phyloP scores from a whole-genome alignment of 2,113 vertebrate genomes.

The Mastomys natalensis region DNA sequence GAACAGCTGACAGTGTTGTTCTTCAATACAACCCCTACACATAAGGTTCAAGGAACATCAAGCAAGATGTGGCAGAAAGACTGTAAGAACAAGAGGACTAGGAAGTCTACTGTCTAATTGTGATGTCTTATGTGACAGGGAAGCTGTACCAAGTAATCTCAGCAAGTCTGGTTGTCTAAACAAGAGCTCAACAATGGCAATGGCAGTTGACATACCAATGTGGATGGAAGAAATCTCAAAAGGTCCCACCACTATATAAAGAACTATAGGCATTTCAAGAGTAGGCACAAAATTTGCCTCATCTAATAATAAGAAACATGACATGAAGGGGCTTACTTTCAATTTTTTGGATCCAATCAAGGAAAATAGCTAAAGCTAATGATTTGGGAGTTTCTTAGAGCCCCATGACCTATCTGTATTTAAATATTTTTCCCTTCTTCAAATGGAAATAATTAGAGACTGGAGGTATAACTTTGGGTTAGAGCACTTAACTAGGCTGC shows the following conservation, averaged over 20 bases:
- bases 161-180: background rate
- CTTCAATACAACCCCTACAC: background rate
- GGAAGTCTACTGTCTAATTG: background rate
- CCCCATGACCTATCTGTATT: background rate
- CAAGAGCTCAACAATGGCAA: background rate
- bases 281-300: background rate
- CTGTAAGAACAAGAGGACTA: background rate
- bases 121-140: too few relatives aligned
- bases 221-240: background rate
- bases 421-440: background rate
- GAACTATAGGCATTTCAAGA: background rate
- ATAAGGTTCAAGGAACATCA: background rate
- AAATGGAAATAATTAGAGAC: background rate
- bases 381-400: background rate
- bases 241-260: background rate
- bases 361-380: background rate
- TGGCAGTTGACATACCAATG: background rate
- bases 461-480: background rate
- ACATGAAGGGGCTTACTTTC: background rate
- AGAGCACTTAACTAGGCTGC: background rate
- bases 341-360: background rate
- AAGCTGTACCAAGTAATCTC: background rate
- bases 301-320: background rate
- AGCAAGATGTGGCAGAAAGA: background rate
- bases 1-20: background rate